These are phyloP conservation scores for Stenodema calcarata DNA, from an alignment of 2,888 invertebrate genomes.

Conservation along the genomic window DNA sequence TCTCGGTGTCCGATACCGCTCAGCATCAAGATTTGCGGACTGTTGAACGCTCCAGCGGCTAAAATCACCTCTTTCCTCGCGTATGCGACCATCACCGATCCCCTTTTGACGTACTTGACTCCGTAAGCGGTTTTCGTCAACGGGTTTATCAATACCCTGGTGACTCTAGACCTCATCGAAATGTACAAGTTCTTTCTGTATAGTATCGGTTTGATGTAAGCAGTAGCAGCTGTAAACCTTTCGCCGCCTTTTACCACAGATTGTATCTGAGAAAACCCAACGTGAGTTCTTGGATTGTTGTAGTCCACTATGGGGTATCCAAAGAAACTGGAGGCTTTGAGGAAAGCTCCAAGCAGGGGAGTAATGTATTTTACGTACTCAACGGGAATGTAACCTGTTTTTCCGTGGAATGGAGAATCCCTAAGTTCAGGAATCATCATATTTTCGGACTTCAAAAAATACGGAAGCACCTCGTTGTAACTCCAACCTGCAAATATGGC, in stretches of 20 bases:
- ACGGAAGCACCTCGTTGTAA: constrained; percentile 58
- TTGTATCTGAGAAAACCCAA: constrained; percentile 57
- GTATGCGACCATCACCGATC: constrained; percentile 62
- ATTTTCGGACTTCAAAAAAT: constrained; percentile 57
- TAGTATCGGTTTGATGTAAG: constrained; percentile 67
- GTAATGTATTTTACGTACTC: constrained; percentile 53
- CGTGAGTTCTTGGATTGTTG: constrained; percentile 54
- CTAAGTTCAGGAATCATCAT: constrained; percentile 56
- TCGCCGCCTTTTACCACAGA: constrained; percentile 56
- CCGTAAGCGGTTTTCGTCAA: constrained; percentile 65
- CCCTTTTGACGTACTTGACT: constrained; percentile 65
- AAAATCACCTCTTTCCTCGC: constrained; percentile 75
- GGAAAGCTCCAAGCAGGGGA: constrained; percentile 53
- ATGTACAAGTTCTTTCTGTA: constrained; percentile 68
- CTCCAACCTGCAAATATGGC: constrained; percentile 56
- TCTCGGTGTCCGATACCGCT: constrained; percentile 74
- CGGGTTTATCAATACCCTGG: constrained; percentile 66
- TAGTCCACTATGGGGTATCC: constrained; percentile 56
- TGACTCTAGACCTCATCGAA: constrained; percentile 65
- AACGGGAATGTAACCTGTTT: constrained; percentile 52
- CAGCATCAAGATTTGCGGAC: constrained; percentile 82
- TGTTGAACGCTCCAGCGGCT: constrained; percentile 78
- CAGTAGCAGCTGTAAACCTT: constrained; percentile 68
- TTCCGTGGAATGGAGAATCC: constrained; percentile 55
- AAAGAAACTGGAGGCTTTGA: constrained; percentile 53